Percentiles rank a stretch among this genome's conserved stretches.
phyloP scores from a whole-genome alignment of 2,888 invertebrate genomes.

The Xylota sylvarum region DNA sequence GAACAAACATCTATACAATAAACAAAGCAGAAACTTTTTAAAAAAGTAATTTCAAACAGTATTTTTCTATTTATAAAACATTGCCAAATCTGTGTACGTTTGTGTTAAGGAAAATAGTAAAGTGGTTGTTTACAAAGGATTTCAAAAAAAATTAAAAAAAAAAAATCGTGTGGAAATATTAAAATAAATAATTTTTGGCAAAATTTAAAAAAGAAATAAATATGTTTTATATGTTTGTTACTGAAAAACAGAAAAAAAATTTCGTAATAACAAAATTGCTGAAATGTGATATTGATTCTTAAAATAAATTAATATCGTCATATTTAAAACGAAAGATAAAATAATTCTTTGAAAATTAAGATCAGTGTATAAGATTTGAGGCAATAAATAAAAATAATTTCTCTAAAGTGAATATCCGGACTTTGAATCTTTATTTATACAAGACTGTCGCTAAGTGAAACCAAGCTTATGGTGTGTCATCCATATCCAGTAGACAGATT shows the following conservation, averaged over 20 bases:
- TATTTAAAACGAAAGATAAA: background rate
- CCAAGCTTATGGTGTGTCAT: background rate
- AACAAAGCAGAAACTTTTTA: slow-evolving; percentile 30
- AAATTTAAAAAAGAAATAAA: background rate
- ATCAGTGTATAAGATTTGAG: slow-evolving; percentile 3
- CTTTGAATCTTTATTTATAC: background rate
- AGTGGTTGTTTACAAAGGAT: slow-evolving; percentile 52
- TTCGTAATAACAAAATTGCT: slow-evolving; percentile 4
- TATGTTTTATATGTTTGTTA: background rate
- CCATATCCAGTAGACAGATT: no score
- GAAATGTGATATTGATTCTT: slow-evolving; percentile 56
- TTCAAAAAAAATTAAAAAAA: background rate
- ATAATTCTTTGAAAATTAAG: slow-evolving; percentile 9
- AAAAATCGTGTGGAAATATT: slow-evolving; percentile 6
- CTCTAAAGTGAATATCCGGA: background rate
- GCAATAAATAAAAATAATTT: background rate
- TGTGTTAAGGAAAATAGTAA: slow-evolving; percentile 21
- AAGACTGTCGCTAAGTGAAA: no score
- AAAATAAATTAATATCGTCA: slow-evolving; percentile 32
- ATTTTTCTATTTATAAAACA: slow-evolving; percentile 50
- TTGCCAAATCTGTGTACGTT: slow-evolving; percentile 27
- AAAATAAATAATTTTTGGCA: slow-evolving; percentile 14
- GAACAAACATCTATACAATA: slow-evolving; percentile 31
- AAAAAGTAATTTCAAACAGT: slow-evolving; percentile 30
- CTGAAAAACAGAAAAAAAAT: background rate